phyloP scores from a whole-genome alignment of 2,113 vertebrate species.

The Lasiurus borealis region DNA sequence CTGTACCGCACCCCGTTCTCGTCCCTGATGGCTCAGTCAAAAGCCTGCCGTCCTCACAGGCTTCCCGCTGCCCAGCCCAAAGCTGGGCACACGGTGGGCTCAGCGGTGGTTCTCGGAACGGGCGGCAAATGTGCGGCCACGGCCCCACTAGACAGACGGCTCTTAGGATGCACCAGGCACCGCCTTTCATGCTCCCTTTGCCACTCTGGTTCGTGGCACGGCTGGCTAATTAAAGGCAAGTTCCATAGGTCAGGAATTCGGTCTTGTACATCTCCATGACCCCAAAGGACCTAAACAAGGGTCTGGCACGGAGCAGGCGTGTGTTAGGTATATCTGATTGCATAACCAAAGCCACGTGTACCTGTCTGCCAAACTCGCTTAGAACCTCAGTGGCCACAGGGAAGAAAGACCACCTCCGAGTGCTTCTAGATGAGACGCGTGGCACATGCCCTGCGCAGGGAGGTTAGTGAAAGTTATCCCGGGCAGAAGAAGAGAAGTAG shows the following conservation, averaged over 20 bases:
- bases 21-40: background rate
- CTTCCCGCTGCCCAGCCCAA: background rate
- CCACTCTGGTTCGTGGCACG: background rate
- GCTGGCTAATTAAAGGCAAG: background rate
- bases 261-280: background rate
- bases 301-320: background rate
- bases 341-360: constrained; percentile 5
- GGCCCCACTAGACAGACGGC: background rate
- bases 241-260: background rate
- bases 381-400: background rate
- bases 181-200: background rate
- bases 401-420: constrained; percentile 4
- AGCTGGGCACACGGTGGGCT: fast-evolving
- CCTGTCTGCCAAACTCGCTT: background rate
- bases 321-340: background rate
- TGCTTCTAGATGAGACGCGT: constrained; percentile 6
- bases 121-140: background rate
- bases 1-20: background rate
- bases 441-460: fast-evolving
- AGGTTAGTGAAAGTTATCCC: background rate
- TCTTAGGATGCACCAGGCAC: background rate
- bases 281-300: background rate
- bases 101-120: background rate
- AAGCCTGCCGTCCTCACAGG: background rate
- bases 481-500: background rate